Conservation (phyloP, 37 sponge, comb jelly and placozoan species). For the Oscarella lobularis region DNA sequence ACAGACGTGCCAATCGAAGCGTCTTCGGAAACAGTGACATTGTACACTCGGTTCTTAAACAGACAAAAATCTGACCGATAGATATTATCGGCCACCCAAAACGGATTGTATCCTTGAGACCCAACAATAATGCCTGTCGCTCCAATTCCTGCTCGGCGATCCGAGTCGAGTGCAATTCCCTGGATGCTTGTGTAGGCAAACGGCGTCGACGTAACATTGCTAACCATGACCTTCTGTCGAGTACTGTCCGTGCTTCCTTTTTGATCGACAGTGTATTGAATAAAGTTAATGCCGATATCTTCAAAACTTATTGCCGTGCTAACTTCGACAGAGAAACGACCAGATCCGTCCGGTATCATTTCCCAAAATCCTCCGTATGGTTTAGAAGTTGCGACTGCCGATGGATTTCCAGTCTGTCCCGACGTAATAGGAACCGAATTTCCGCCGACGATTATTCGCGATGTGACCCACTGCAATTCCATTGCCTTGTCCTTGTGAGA, state of each 20-base stretch:
- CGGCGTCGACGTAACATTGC: background rate
- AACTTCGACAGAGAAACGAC: background rate
- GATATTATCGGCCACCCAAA: background rate
- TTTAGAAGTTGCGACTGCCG: too few relatives aligned
- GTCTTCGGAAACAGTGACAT: background rate
- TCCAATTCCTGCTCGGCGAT: background rate
- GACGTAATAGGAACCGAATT: background rate
- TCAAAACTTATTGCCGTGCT: background rate
- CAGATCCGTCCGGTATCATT: background rate
- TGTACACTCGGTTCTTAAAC: background rate
- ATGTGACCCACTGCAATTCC: background rate
- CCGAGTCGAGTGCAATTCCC: background rate
- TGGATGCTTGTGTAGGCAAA: background rate
- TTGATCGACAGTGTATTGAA: conserved; percentile 1
- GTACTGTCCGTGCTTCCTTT: background rate
- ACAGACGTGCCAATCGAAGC: background rate
- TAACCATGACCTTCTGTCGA: background rate
- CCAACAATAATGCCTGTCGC: background rate
- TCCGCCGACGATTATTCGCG: background rate
- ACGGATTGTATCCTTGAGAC: conserved; percentile 2
- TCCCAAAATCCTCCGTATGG: background rate
- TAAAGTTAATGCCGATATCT: background rate
- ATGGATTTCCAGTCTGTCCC: background rate
- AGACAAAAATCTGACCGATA: background rate
- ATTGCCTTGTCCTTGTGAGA: background rate